Evolutionary conservation across 1,140 invertebrate genomes (phyloP).

Genomic region (Euborellia annulipes): DNA sequence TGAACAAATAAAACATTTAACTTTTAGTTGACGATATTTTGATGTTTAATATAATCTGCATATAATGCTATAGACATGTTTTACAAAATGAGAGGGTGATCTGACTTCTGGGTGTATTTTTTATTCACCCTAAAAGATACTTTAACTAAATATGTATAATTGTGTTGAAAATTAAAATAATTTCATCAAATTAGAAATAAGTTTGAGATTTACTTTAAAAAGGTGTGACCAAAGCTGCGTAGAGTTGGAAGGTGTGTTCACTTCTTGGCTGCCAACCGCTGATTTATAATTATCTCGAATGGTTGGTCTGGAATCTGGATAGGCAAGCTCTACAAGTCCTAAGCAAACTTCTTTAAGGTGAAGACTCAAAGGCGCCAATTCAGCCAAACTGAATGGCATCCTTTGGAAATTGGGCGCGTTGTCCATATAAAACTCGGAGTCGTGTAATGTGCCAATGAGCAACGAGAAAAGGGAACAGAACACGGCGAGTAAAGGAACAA

Average conservation of each 20-base stretch:
- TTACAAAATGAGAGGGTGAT: too few relatives aligned
- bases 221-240: slow-evolving; percentile 36
- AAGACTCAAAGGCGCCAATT: slow-evolving; percentile 46
- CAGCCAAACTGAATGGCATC: slow-evolving; percentile 44
- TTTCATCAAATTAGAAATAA: not conserved
- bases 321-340: slow-evolving; percentile 77
- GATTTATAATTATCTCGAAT: slow-evolving; percentile 25
- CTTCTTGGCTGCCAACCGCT: slow-evolving; percentile 12
- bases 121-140: too few relatives aligned
- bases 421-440: slow-evolving; percentile 62
- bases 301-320: slow-evolving; percentile 57
- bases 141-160: too few relatives aligned
- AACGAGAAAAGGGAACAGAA: slow-evolving; percentile 75
- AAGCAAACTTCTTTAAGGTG: slow-evolving; percentile 66
- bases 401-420: slow-evolving; percentile 16
- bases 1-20: not conserved
- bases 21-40: too few relatives aligned
- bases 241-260: slow-evolving; percentile 28
- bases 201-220: slow-evolving; percentile 32
- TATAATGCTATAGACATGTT: too few relatives aligned
- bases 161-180: not conserved
- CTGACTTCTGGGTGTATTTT: too few relatives aligned
- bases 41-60: too few relatives aligned
- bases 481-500: slow-evolving; percentile 62
- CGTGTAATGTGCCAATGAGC: slow-evolving; percentile 69